Base-by-base conservation (phyloP, 2,797 vertebrate species). In the Pseudopleuronectes americanus region DNA sequence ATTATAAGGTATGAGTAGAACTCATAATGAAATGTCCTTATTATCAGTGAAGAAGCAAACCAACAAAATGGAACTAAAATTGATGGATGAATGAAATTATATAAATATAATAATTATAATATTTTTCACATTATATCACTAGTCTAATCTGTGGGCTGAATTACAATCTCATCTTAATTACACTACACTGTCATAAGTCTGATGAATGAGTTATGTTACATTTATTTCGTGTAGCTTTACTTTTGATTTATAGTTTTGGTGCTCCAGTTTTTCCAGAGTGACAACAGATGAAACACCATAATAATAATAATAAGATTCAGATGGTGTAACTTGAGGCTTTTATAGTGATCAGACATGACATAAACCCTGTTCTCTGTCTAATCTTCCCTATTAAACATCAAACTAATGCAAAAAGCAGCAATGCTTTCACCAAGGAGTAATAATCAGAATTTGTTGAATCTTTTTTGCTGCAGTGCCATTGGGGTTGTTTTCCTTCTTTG, bases 401-500 rank as follows among this genome's bases (percentile, higher is more conserved):
- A 69, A 89, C 79, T 80, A 67, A 69, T 81, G 87, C 86, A 85
- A 79, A 91, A 89, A 89, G 84, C 90, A 81, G 87, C 87, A 79
- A 71, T 74, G 80, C 85, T 85, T 83, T 90, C 82, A 87, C 80
- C 74, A 47, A 86, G 72, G 71, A 87, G 76, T 66, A 64, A 78
- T 85, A 79, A 45, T 81, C 87, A 90, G 85, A 90, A 90, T 90
- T 88, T 90, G 87, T 92, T 87, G 83, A 90, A 78, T 83, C 64
- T 83, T 64, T 26, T 79, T 59, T 82, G 79, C 77, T 63, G 79
- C 43, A 17, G 62, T 67, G 91, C 92, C 89, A 75, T 6, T 88
- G 88, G 90, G 84, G 67, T 87, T 91, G 82, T 89, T 89, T 89
- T 84, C 77, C 57, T 60, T 79, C 81, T 87, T 78, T 78, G 69